Conservation (phyloP, 2,888 invertebrate species). For the Lordiphosa andalusiaca region DNA sequence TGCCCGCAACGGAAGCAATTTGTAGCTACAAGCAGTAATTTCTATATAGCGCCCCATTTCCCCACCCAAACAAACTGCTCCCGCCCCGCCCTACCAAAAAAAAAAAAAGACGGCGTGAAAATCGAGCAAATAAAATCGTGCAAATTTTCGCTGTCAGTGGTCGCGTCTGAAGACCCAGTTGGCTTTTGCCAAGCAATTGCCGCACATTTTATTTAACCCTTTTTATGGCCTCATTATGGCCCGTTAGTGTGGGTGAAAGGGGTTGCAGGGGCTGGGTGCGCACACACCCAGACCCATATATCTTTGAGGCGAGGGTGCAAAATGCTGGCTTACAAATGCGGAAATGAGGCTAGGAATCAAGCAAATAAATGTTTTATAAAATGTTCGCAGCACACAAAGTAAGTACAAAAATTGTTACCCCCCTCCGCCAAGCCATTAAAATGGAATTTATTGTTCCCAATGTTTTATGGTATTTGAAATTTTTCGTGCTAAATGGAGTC, state of each 20-base stretch:
- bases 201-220: conserved; percentile 75
- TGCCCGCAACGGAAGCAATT: conserved; percentile 76
- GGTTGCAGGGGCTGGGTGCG: too few relatives aligned
- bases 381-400: conserved; percentile 56
- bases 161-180: conserved; percentile 28
- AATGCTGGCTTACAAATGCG: conserved; percentile 33
- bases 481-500: conserved; percentile 36
- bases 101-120: conserved; percentile 57
- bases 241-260: conserved; percentile 22
- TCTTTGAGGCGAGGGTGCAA: conserved; percentile 36
- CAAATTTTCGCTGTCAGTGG: conserved; percentile 67
- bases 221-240: conserved; percentile 73
- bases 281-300: conserved; percentile 53
- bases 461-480: conserved; percentile 62
- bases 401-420: conserved; percentile 9
- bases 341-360: conserved; percentile 75
- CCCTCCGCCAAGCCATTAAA: conserved; percentile 66
- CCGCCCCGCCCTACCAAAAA: conserved; percentile 13
- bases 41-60: conserved; percentile 33
- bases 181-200: conserved; percentile 60
- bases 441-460: conserved; percentile 70
- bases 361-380: conserved; percentile 76
- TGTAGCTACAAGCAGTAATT: conserved; percentile 77
- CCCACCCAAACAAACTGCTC: background rate
- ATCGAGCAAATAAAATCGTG: conserved; percentile 72